Evolutionary conservation across 35 echinoderm and acorn worm genomes (phyloP), one percentile per base, ranked within the genome.

Genomic region (Ophiothrix spiculata): DNA sequence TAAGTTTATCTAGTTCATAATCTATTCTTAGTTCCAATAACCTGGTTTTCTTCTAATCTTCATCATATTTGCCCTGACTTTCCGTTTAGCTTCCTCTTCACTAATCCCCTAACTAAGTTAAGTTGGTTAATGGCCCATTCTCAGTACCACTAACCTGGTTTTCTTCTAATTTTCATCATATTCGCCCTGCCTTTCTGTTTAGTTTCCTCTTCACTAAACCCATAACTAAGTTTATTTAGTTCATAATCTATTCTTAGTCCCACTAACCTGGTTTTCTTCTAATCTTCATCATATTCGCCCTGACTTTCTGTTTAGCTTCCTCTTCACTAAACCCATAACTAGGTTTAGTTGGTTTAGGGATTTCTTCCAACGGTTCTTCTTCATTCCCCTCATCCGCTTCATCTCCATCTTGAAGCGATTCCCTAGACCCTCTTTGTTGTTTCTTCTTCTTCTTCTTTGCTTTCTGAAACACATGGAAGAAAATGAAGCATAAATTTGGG

Each of bases 241-340:
- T n/a, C n/a, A n/a, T n/a, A n/a, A n/a, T n/a, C n/a, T n/a, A n/a
- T n/a, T n/a, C n/a, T n/a, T n/a, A n/a, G n/a, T n/a, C n/a, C n/a
- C n/a, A n/a, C 31, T 91, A 54, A 97, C 94, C 94, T 87, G 94
- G 94, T 80, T 88, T 92, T 23, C 94, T 83, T 56, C 87, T 97
- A 19, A 86, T 93, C 56, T 93, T 85, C 29, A 75, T 19, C 76
- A 90, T 80, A 40, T 93, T 92, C 76, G 84, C 79, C 49, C 76
- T 89, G 69, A 93, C 36, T 3, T 79, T 88, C 28, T 82, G 34
- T 29, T 38, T 92, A 0, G 74, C 88, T 21, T 92, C 88, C 1
- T 90, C 84, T 56, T 97, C 94, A 74, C 90, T 75, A 76, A 93
- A 97, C 1, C 74, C 77, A 35, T 90, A 84, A 28, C 82, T 69